Conservation (phyloP, 2,888 invertebrate genomes). For the Thyatira batis region DNA sequence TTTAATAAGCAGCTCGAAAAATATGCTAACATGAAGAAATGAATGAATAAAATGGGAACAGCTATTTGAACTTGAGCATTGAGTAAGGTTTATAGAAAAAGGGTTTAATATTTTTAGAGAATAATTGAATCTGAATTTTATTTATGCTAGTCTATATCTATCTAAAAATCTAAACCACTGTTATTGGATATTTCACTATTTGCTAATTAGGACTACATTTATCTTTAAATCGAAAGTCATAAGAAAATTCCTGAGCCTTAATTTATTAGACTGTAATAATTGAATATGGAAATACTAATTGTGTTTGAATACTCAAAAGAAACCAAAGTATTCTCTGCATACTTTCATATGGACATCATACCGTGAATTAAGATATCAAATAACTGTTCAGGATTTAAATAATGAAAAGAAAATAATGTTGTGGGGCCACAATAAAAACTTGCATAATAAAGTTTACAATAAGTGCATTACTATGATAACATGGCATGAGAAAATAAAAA, state of each 20-base stretch:
- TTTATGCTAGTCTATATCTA: too few relatives aligned
- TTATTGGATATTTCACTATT: too few relatives aligned
- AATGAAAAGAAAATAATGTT: conserved; percentile 24
- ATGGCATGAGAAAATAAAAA: conserved; percentile 28
- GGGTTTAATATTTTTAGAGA: background rate
- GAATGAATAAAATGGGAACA: conserved; percentile 10
- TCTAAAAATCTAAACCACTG: too few relatives aligned
- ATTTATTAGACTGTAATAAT: too few relatives aligned
- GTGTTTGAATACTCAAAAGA: background rate
- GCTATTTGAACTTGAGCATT: background rate
- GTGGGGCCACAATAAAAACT: conserved; percentile 36
- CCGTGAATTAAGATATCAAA: background rate
- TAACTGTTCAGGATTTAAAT: conserved; percentile 3
- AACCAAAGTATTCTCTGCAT: too few relatives aligned
- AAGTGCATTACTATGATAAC: conserved; percentile 25
- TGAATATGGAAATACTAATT: too few relatives aligned
- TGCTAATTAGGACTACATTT: too few relatives aligned
- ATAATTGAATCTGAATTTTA: too few relatives aligned
- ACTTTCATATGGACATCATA: too few relatives aligned
- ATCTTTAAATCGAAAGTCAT: too few relatives aligned
- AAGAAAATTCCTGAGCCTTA: too few relatives aligned
- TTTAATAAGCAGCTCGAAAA: conserved; percentile 13
- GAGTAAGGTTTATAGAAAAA: background rate
- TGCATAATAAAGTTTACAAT: conserved; percentile 34
- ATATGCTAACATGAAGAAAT: background rate